Conservation (phyloP, 2,888 invertebrate genomes). For the Sesamia inferens region DNA sequence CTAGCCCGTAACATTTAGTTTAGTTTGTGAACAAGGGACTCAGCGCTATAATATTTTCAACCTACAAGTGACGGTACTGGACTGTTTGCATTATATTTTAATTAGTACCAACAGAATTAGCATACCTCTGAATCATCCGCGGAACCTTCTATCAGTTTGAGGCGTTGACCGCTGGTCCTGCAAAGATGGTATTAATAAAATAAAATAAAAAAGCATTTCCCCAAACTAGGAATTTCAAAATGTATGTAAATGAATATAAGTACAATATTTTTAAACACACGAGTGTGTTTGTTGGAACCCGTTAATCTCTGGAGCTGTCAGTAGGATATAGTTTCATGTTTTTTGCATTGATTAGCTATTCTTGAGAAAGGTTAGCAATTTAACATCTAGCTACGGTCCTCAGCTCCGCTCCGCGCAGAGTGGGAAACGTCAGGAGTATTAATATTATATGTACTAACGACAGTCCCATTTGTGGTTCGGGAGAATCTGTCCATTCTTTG, state of each 20-base stretch:
- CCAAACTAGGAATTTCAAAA: too few relatives aligned
- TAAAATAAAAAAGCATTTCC: too few relatives aligned
- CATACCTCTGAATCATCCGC: constrained; percentile 48
- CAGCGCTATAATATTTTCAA: not conserved
- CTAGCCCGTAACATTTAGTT: too few relatives aligned
- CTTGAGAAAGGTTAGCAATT: too few relatives aligned
- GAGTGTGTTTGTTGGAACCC: not conserved
- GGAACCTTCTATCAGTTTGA: constrained; percentile 38
- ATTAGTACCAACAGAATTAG: not conserved
- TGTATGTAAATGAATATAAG: too few relatives aligned
- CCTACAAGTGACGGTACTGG: not conserved
- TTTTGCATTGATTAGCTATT: too few relatives aligned
- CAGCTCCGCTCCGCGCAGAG: not conserved
- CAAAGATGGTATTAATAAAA: not conserved
- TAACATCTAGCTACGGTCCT: not conserved
- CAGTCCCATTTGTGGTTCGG: too few relatives aligned
- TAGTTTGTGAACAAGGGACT: too few relatives aligned
- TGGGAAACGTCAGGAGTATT: too few relatives aligned
- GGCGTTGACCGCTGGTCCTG: constrained; percentile 38
- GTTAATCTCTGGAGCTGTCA: not conserved
- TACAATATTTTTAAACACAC: too few relatives aligned
- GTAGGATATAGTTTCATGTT: not conserved
- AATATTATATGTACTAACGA: too few relatives aligned
- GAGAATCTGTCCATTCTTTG: too few relatives aligned
- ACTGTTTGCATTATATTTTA: not conserved